Percentiles rank a stretch among this genome's conserved stretches.
Conservation (phyloP, 2,797 vertebrate species). For the Limnodromus scolopaceus region DNA sequence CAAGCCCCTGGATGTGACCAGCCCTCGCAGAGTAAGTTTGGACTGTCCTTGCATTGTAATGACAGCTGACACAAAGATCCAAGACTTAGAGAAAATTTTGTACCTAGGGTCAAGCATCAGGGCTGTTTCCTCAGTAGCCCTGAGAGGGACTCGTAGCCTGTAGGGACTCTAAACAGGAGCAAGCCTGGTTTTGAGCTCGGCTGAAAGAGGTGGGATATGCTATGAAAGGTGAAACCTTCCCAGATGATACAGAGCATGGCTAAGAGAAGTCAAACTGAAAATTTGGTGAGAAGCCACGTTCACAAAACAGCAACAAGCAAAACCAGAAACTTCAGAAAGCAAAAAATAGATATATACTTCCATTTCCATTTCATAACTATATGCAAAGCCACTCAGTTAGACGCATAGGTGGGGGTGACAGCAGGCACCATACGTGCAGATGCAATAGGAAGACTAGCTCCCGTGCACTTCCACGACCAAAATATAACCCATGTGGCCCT, state of each 20-base stretch:
- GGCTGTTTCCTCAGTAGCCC: background rate
- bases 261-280: background rate
- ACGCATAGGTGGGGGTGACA: background rate
- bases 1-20: background rate
- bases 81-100: background rate
- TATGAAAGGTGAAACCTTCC: background rate
- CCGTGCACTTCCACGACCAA: fast-evolving
- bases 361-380: background rate
- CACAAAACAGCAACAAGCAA: background rate
- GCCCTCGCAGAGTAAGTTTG: background rate
- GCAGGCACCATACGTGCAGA: fast-evolving
- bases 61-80: background rate
- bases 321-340: background rate
- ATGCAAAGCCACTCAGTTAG: fast-evolving
- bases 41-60: background rate
- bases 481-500: fast-evolving
- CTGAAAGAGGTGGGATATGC: background rate
- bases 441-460: background rate
- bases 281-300: background rate
- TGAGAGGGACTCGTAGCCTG: fast-evolving
- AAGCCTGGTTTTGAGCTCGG: background rate
- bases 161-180: background rate
- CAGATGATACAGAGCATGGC: background rate
- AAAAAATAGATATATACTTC: background rate
- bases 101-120: background rate